Percentiles rank a stretch among this genome's conserved stretches.
These are phyloP conservation scores for Tragelaphus oryx DNA, from an alignment of 2,797 vertebrate genomes.

Conservation along the genomic window DNA sequence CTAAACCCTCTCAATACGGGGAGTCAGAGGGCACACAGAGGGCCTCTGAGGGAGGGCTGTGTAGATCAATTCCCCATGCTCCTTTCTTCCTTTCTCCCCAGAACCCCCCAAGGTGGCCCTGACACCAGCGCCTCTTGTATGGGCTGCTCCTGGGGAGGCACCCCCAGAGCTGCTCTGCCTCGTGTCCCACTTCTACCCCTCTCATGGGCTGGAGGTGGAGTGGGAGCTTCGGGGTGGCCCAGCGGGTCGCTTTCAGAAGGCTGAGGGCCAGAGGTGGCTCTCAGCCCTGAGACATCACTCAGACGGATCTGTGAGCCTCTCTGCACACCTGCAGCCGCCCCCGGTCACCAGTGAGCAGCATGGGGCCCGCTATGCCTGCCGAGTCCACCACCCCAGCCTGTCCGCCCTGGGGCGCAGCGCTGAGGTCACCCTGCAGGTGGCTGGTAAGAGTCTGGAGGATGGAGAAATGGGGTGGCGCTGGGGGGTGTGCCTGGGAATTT, in stretches of 20 bases:
- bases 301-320: conserved; percentile 86
- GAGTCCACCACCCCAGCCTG: conserved; percentile 77
- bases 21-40: neutral
- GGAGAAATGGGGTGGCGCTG: fast-evolving
- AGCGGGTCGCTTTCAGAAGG: conserved; percentile 70
- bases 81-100: neutral
- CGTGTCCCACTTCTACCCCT: conserved; percentile 85
- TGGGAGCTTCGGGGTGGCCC: conserved; percentile 76
- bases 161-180: conserved; percentile 81
- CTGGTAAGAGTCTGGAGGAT: conserved; percentile 78
- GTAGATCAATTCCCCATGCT: neutral
- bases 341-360: conserved; percentile 75
- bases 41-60: neutral
- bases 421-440: conserved; percentile 78
- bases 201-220: conserved; percentile 81
- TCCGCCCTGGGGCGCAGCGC: conserved; percentile 74
- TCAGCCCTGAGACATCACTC: conserved; percentile 83
- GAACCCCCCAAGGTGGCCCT: conserved; percentile 86
- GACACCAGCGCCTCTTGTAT: conserved; percentile 81
- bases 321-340: conserved; percentile 76
- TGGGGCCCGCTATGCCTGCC: conserved; percentile 82
- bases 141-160: conserved; percentile 80
- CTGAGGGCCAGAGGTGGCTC: conserved; percentile 66
- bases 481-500: fast-evolving
- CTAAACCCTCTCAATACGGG: neutral